Conservation (phyloP, 2,113 vertebrate genomes). For the Varanus salvator region DNA sequence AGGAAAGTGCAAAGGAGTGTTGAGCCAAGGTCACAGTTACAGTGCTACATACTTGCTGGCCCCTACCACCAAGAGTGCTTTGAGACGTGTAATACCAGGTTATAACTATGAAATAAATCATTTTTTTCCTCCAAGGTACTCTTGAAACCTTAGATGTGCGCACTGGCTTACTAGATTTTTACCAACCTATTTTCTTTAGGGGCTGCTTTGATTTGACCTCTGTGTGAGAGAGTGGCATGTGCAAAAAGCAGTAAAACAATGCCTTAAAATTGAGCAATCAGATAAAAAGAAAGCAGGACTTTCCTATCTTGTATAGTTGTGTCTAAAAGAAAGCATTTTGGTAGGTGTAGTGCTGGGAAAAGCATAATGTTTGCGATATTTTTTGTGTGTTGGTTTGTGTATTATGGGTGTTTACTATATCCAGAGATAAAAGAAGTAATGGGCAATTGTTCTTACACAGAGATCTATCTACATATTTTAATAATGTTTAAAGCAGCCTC, state of each 20-base stretch:
- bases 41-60: not conserved
- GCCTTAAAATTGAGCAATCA: not conserved
- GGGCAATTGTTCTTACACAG: not conserved
- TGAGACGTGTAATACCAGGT: not conserved
- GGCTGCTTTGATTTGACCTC: not conserved
- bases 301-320: not conserved
- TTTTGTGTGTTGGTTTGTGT: too few species aligned
- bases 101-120: not conserved
- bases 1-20: not conserved
- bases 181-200: not conserved
- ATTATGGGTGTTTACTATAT: not conserved
- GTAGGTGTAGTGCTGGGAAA: not conserved
- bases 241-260: not conserved
- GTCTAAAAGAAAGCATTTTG: not conserved
- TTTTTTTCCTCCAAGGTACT: too few species aligned
- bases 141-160: not conserved
- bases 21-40: not conserved
- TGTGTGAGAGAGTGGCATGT: not conserved
- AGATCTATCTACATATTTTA: not conserved
- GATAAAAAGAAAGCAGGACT: not conserved
- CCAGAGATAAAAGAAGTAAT: not conserved
- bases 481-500: not conserved
- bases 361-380: not conserved
- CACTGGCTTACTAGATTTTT: not conserved
- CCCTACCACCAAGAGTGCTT: not conserved